Conservation (phyloP, 2,888 invertebrate genomes). For the Schizaphis graminum region DNA sequence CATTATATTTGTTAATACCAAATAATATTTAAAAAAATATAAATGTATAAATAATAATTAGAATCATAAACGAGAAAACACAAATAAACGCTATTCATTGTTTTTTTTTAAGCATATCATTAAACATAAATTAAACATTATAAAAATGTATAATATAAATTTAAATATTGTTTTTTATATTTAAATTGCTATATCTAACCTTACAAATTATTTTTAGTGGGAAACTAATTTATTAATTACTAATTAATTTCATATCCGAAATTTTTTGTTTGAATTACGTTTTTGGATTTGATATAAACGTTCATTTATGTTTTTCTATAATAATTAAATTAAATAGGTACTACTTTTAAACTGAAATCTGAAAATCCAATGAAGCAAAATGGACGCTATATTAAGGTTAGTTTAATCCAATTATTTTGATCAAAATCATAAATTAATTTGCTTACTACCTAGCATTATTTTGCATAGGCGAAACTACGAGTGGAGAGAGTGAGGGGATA, state of each 20-base stretch:
- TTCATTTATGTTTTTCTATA: background rate
- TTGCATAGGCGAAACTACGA: background rate
- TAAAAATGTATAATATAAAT: background rate
- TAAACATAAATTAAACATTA: background rate
- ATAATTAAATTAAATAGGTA: background rate
- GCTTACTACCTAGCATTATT: background rate
- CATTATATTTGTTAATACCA: background rate
- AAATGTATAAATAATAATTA: background rate
- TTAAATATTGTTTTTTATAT: background rate
- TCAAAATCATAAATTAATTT: background rate
- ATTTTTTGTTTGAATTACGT: background rate
- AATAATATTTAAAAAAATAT: background rate
- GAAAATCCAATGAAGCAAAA: background rate
- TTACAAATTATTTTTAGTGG: background rate
- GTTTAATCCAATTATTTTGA: background rate
- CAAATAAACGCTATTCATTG: background rate
- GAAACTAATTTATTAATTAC: background rate
- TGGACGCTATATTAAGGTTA: background rate
- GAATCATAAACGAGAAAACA: background rate
- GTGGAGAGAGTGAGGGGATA: background rate
- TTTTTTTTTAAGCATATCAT: background rate
- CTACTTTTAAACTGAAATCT: background rate
- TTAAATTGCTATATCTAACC: background rate
- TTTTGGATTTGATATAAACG: background rate
- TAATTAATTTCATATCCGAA: background rate